A percentile compares a stretch with the other conserved stretches of the same genome.
Evolutionary conservation across 2,888 invertebrate genomes (phyloP).

Genomic region (Coenonympha arcania): DNA sequence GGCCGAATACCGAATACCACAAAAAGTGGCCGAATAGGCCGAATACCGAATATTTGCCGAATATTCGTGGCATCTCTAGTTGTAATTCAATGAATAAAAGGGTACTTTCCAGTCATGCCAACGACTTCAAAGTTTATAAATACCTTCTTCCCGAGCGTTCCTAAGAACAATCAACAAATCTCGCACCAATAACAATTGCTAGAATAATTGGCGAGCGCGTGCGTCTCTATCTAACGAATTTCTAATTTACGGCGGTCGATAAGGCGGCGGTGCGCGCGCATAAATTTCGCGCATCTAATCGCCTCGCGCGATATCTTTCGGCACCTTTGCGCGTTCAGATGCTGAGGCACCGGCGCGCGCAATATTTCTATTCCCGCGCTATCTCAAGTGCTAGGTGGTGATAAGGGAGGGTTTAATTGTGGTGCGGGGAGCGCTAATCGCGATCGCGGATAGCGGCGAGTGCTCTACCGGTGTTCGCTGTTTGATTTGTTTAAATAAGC

Average conservation of each 20-base stretch:
- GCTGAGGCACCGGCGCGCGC: constrained; percentile 49
- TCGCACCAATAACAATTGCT: constrained; percentile 31
- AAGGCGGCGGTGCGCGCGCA: constrained; percentile 50
- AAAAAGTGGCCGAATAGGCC: no score
- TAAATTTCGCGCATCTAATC: constrained; percentile 71
- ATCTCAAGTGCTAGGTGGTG: constrained; percentile 48
- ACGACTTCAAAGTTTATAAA: no score
- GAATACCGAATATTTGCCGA: no score
- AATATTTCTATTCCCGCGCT: constrained; percentile 57
- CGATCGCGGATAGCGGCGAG: constrained; percentile 7
- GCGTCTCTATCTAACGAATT: constrained; percentile 73
- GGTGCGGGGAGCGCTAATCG: constrained; percentile 19
- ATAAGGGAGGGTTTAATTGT: constrained; percentile 38
- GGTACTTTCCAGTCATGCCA: no score
- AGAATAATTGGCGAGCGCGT: constrained; percentile 66
- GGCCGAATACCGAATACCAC: no score
- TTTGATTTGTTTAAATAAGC: no score
- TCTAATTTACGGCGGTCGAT: constrained; percentile 71
- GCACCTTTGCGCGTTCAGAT: constrained; percentile 66
- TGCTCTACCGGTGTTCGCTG: constrained; percentile 5
- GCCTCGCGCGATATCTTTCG: constrained; percentile 62
- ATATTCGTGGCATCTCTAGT: no score
- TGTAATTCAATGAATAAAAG: no score
- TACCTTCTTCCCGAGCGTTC: no score
- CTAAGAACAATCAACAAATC: constrained; percentile 9